A percentile compares a stretch with the other conserved stretches of the same genome.
These are phyloP conservation scores for Centruroides vittatus DNA, from an alignment of 1,140 invertebrate genomes.

Conservation along the genomic window DNA sequence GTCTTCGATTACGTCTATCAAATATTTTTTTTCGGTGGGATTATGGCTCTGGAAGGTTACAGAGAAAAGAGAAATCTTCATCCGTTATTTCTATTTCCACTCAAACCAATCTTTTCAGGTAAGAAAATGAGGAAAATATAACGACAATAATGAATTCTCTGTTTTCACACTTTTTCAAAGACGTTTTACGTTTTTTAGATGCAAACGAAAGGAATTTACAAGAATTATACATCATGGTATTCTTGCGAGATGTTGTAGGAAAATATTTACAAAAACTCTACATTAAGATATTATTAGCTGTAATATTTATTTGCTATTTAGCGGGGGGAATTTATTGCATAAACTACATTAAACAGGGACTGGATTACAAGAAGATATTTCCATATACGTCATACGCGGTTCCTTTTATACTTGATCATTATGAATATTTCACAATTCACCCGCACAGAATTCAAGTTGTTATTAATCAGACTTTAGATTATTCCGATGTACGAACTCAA, in stretches of 20 bases:
- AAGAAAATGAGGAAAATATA: too few relatives aligned
- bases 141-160: too few relatives aligned
- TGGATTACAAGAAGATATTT: constrained; percentile 67
- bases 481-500: constrained; percentile 49
- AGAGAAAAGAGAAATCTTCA: too few relatives aligned
- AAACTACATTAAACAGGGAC: constrained; percentile 69
- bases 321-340: constrained; percentile 71
- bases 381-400: constrained; percentile 76
- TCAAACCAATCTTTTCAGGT: too few relatives aligned
- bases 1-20: too few relatives aligned
- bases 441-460: constrained; percentile 79
- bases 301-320: constrained; percentile 64
- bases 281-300: constrained; percentile 54
- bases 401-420: constrained; percentile 71
- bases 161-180: too few relatives aligned
- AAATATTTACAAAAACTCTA: constrained; percentile 54
- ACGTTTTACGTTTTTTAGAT: too few relatives aligned
- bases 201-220: constrained; percentile 13
- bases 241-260: constrained; percentile 67
- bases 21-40: too few relatives aligned
- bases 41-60: too few relatives aligned
- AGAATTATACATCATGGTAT: constrained; percentile 73
- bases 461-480: constrained; percentile 62
- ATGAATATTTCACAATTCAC: constrained; percentile 73
- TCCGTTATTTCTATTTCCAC: too few relatives aligned